phyloP scores from a whole-genome alignment of 2,797 vertebrate genomes.

The Danio kyathit region DNA sequence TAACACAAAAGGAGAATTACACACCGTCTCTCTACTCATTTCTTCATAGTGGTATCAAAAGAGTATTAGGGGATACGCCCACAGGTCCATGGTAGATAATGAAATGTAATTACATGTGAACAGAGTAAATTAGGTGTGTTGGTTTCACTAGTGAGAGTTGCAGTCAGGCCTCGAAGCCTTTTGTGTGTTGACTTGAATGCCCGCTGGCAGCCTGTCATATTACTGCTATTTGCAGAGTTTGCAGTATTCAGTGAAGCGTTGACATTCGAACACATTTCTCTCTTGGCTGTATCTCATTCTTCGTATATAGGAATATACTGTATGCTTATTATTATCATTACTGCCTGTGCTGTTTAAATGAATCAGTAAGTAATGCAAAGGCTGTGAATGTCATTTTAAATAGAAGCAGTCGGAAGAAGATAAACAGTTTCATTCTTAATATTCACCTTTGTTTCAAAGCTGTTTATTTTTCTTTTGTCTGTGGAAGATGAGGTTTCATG shows the following conservation, averaged over 20 bases:
- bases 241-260: constrained; percentile 1
- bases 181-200: neutral
- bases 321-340: neutral
- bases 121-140: constrained; percentile 42
- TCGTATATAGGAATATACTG: neutral
- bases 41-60: constrained; percentile 79
- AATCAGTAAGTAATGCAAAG: neutral
- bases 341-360: neutral
- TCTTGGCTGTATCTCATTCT: neutral
- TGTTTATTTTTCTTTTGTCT: neutral
- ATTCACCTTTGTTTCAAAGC: neutral
- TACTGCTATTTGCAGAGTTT: constrained; percentile 18
- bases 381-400: neutral
- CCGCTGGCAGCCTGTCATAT: neutral
- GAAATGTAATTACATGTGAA: constrained; percentile 37
- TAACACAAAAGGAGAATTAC: constrained; percentile 64
- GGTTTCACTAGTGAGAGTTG: constrained; percentile 3
- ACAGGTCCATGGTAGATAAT: constrained; percentile 40
- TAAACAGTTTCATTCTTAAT: neutral
- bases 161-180: neutral
- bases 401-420: neutral
- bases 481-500: neutral
- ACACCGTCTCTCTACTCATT: constrained; percentile 57
- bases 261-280: constrained; percentile 18
- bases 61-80: constrained; percentile 63